Evolutionary conservation across 2,888 invertebrate genomes (phyloP), one percentile per base, ranked within the genome.

Genomic region (Tachina lurida): DNA sequence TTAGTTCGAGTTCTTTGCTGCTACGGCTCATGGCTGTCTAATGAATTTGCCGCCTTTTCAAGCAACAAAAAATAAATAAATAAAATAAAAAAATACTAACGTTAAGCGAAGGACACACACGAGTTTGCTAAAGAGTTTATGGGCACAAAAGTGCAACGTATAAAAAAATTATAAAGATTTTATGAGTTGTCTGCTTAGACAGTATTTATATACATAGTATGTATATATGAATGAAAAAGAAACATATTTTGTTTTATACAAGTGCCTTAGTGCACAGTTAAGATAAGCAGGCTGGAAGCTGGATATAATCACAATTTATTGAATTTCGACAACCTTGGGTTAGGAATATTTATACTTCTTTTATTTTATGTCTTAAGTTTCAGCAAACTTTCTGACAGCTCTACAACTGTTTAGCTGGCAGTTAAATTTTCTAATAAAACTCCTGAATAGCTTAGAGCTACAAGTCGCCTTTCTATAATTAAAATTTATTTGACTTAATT

Each of bases 91-190:
- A 68, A 52, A 54, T 5, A 47, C n/a, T 0, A 77, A 54, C 22
- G 52, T 58, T 58, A 54, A 45, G 45, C 15, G 62, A 78, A 79
- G 74, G 74, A 84, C 84, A 84, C 78, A 84, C 47, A 60, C 70
- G 68, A 78, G 74, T 54, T 73, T 68, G 74, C 43, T 39, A 68
- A 78, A 78, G 58, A 68, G 67, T 73, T 84, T 54, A 60, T 76
- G 58, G 41, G 17, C 56, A 54, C 65, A 80, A 80, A 65, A 58
- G 10, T 80, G 58, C 49, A 58, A 43, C 8, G 58, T 17, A 63
- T 31, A 75, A 75, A 75, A 75, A 75, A 75, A 43, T 43, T 75
- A 63, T 75, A 52, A 54, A 22, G 63, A 52, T 41, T 63, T 22
- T 13, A 17, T 13, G 22, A 49, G 58, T 45, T 19, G 58, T 58